phyloP scores from a whole-genome alignment of 2,888 invertebrate genomes.

The Cephus sareptanus region DNA sequence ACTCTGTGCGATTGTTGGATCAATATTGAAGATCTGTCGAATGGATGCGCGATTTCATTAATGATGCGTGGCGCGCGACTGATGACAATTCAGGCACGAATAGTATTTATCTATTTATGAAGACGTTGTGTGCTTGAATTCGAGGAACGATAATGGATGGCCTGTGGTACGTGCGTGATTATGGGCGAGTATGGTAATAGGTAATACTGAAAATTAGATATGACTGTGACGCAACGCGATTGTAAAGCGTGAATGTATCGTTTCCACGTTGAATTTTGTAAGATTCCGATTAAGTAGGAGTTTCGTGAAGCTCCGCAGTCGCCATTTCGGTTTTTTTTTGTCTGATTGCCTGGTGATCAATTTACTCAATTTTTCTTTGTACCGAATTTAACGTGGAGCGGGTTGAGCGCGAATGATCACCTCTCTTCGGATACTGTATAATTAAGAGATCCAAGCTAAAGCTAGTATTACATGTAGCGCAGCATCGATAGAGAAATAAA shows the following conservation, averaged over 20 bases:
- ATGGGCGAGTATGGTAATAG: background rate
- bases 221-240: background rate
- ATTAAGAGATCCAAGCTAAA: constrained; percentile 49
- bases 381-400: constrained; percentile 50
- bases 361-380: constrained; percentile 15
- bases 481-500: constrained; percentile 35
- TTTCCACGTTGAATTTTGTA: background rate
- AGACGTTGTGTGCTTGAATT: background rate
- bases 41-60: background rate
- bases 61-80: background rate
- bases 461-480: constrained; percentile 50
- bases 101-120: background rate
- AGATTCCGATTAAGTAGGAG: no score
- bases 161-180: background rate
- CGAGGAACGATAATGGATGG: background rate
- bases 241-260: background rate
- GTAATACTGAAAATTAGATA: background rate
- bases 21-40: background rate
- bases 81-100: no score
- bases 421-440: constrained; percentile 39
- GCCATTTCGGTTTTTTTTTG: constrained; percentile 32
- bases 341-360: constrained; percentile 12
- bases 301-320: no score
- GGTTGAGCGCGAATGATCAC: constrained; percentile 37
- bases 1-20: no score